Evolutionary conservation across 2,113 vertebrate genomes (phyloP), one percentile per base, ranked within the genome.

Genomic region (Phainopepla nitens): DNA sequence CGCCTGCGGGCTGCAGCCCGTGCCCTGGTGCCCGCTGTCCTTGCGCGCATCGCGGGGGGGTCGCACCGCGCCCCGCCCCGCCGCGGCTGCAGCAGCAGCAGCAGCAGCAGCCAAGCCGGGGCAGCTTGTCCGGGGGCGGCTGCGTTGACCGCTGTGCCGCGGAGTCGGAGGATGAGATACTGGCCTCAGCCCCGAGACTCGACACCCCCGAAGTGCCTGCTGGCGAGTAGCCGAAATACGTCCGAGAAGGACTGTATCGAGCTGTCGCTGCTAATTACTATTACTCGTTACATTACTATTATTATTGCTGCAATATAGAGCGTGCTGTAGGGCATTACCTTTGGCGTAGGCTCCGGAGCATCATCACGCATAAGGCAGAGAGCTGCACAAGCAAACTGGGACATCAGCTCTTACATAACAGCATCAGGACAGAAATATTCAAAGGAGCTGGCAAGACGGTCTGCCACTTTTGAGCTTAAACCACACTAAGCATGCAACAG

Each of bases 311-410:
- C 27, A 2, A 71, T 42, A 6, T 29, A 6, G 13, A 33, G 76
- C n/a, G 21, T 35, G 36, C 56, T 47, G 70, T 15, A 61, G 75
- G 70, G 61, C 90, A 85, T 91, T 94, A 91, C 95, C 95, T 89
- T 80, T 15, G 91, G 84, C 47, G 88, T 62, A 41, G 81, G 44
- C 77, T 91, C 62, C 91, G 17, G 81, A 80, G 84, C 95, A 89
- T 86, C 81, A 15, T 18, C 35, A 53, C 16, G 62, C 66, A 2
- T 15, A 13, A 70, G 65, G 87, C 75, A 21, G 75, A 57, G 64
- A 84, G 82, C 92, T 75, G 89, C 92, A 75, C 80, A 31, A 71
- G 87, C 94, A 86, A 94, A 91, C 66, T 90, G 87, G 95, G 93
- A 20, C 96, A 87, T 54, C 23, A 36, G 89, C 81, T 12, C 87